Percentiles rank a stretch among this genome's conserved stretches.
phyloP scores from a whole-genome alignment of 2,113 vertebrate species.

The Cryptoleucopteryx plumbea region DNA sequence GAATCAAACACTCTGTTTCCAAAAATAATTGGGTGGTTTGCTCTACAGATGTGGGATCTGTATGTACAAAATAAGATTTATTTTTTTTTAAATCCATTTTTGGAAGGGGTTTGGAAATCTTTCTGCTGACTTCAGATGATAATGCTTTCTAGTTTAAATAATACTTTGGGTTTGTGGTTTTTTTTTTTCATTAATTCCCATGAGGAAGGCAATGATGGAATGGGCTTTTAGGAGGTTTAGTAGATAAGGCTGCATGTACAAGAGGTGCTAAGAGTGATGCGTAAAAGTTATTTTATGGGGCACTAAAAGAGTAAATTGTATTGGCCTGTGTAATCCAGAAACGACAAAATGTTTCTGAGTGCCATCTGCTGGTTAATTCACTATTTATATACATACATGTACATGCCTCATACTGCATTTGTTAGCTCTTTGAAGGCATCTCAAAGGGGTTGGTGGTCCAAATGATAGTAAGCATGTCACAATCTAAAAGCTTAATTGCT shows the following conservation, averaged over 20 bases:
- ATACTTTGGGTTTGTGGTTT: background rate
- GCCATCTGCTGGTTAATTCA: constrained; percentile 18
- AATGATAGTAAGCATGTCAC: background rate
- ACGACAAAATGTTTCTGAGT: background rate
- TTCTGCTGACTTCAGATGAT: background rate
- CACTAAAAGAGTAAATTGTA: background rate
- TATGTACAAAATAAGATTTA: background rate
- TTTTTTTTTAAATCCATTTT: background rate
- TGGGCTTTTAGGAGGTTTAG: background rate
- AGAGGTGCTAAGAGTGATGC: background rate
- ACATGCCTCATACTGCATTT: accelerated
- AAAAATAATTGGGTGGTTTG: background rate
- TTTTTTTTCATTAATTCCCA: background rate
- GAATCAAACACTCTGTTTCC: background rate
- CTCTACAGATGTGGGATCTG: constrained; percentile 7
- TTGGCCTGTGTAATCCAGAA: background rate
- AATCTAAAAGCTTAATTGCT: background rate
- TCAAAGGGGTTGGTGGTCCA: background rate
- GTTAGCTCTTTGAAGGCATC: background rate
- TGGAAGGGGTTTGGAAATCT: background rate
- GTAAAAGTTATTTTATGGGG: background rate
- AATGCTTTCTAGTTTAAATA: background rate
- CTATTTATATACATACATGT: background rate
- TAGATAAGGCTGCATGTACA: background rate
- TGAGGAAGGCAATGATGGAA: background rate